Evolutionary conservation across 2,113 vertebrate species (phyloP), one percentile per base, ranked within the genome.

Genomic region (Syngnathus scovelli): DNA sequence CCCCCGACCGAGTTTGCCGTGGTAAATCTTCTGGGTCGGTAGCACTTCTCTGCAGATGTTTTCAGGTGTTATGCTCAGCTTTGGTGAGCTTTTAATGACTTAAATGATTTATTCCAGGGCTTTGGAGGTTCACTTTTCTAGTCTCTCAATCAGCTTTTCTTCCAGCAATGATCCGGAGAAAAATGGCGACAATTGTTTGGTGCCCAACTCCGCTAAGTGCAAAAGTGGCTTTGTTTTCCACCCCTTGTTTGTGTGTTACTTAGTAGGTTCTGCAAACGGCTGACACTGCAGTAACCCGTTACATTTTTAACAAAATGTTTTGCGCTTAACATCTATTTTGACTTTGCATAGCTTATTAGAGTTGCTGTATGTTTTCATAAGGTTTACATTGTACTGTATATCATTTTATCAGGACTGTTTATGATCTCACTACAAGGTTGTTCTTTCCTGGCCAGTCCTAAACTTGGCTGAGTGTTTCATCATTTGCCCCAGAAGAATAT

Each of bases 11-110:
- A 52, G 41, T 43, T 43, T 43, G 72, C 71, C 37, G 76, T 68
- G 61, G 68, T 82, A 77, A 80, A 76, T 78, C 83, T 83, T 84
- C 72, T 68, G 84, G 85, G 79, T 83, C 54, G 70, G 78, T 78
- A 75, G 76, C 75, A 81, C 73, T 74, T 74, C 78, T 70, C 55
- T 66, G 86, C 85, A 84, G 86, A 86, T 87, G 79, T 88, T 89
- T 85, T 83, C 84, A 86, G 83, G 80, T 86, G 86, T 80, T 81
- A n/a, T 65, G 59, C 70, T 48, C 44, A 48, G 44, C 15, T 85
- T 83, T 79, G 84, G 81, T 83, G 81, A 81, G 83, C 81, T 86
- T 76, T 86, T 75, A 70, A 71, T 2, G 61, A 83, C 67, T 80
- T 85, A 69, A 80, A 85, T 85, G 83, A 83, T 85, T 85, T 71